A percentile compares a stretch with the other conserved stretches of the same genome.
Evolutionary conservation across 2,113 vertebrate genomes (phyloP).

Genomic region (Dryoscopus gambensis): DNA sequence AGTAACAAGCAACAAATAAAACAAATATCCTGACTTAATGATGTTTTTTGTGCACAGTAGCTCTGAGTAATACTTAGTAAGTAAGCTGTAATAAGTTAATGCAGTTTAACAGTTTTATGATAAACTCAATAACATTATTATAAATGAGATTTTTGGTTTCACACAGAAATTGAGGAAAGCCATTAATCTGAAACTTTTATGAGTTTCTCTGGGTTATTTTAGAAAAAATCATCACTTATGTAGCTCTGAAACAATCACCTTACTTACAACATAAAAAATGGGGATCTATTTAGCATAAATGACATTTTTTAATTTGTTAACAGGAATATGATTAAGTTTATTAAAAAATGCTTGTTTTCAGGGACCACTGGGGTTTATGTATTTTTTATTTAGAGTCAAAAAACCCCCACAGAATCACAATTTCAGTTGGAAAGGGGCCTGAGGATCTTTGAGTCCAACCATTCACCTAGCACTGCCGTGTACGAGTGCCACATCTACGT

Average conservation of each 20-base stretch:
- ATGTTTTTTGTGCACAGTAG: neutral
- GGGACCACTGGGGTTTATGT: neutral
- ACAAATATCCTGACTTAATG: neutral
- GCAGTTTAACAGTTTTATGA: neutral
- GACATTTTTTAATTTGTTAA: neutral
- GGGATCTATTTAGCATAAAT: neutral
- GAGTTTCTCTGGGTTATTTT: neutral
- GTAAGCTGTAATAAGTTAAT: neutral
- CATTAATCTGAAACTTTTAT: neutral
- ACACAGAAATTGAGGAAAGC: neutral
- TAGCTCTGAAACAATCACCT: neutral
- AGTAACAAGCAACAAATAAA: neutral
- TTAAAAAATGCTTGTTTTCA: neutral
- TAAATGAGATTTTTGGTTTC: neutral
- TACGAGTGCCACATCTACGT: too few relatives aligned
- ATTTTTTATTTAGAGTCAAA: neutral
- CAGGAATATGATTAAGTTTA: neutral
- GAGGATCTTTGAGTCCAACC: neutral
- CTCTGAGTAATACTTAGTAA: neutral
- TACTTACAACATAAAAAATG: neutral
- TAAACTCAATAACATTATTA: neutral
- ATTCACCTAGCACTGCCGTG: neutral
- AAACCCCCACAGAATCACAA: neutral
- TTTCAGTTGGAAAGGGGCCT: neutral
- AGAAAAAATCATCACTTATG: accelerated